Evolutionary conservation across 2,113 vertebrate species (phyloP), one percentile per base, ranked within the genome.

Genomic region (Chaetops frenatus): DNA sequence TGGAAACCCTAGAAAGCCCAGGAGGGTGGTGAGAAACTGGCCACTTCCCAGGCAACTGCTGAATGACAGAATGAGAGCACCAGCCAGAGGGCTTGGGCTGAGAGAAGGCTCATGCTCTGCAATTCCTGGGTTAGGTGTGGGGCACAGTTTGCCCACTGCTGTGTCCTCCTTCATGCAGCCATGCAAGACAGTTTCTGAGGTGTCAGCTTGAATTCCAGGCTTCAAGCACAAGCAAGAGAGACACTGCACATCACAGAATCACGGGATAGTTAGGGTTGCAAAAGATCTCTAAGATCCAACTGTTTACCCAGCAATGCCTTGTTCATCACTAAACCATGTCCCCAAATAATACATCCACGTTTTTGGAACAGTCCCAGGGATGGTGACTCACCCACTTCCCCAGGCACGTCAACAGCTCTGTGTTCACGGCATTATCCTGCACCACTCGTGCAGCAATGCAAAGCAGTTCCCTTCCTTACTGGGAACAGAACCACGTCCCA

Each of bases 331-430:
- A 36, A 73, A 9, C 31, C 23, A 12, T 3, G 19, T n/a, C 23
- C 38, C n/a, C 45, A 66, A 0, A 22, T 9, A 15, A 42, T 1
- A 33, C 9, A 58, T 28, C 3, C 8, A 5, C 0, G 7, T 9
- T 58, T 50, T 13, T 14, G 10, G 24, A 66, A 17, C 33, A 6
- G 15, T 36, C 33, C 27, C 58, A 81, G 16, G 51, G 36, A 33
- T 21, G 50, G 51, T 1, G 10, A 13, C 33, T 33, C 60, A 33
- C 8, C 9, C 27, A 23, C 44, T 24, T 65, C 36, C 60, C 44
- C 2, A 15, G 51, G 33, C 33, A 53, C 1, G 9, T 14, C 35
- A 65, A 36, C 50, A 66, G n/a, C 66, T 36, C 27, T 2, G 8
- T 6, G 23, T 2, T 67, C 10, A n/a, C 44, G 35, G 44, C 33